Base-by-base conservation (phyloP, 2,888 invertebrate species). In the Aphodius granarius region DNA sequence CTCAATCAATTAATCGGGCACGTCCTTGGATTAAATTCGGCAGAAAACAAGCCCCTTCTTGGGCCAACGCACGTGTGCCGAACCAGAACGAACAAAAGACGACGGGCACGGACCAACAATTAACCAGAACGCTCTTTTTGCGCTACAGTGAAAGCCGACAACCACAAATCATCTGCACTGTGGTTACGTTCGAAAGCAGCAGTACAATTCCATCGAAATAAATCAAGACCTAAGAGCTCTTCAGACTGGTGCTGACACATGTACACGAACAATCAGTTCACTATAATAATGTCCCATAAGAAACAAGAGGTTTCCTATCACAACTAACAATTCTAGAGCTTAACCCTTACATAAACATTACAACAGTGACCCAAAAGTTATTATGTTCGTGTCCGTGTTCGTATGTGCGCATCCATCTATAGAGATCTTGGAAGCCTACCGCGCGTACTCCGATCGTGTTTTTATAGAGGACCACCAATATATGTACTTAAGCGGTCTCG, bases 121-220 rank as follows among this genome's bases (percentile, higher is more conserved):
- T 43, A 43, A 43, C 43, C 9, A 43, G 13, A 6, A 13, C 43
- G 6, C 43, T 43, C 13, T 43, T 43, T 43, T 9, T 13, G 43
- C 43, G n/a, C n/a, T n/a, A n/a, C 43, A 43, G 43, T 43, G 43
- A 43, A 43, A 43, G 43, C 13, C n/a, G n/a, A n/a, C 43, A 43
- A 43, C 43, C 43, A 43, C 43, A 43, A 43, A 43, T 43, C 43
- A 43, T 43, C 43, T 13, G 13, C 43, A 13, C 43, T 43, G 6
- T 43, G 43, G 13, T 13, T 43, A 6, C 13, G 9, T 43, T 43
- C 43, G 43, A 43, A 6, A 13, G 43, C 43, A 43, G 68, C 68
- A 68, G 68, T 68, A 68, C 68, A 68, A 68, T 68, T 68, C 20
- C 68, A 68, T 68, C 21, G 68, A 68, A 68, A 68, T 68, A 68